Base-by-base conservation (phyloP, 2,797 vertebrate genomes). In the Alosa sapidissima region DNA sequence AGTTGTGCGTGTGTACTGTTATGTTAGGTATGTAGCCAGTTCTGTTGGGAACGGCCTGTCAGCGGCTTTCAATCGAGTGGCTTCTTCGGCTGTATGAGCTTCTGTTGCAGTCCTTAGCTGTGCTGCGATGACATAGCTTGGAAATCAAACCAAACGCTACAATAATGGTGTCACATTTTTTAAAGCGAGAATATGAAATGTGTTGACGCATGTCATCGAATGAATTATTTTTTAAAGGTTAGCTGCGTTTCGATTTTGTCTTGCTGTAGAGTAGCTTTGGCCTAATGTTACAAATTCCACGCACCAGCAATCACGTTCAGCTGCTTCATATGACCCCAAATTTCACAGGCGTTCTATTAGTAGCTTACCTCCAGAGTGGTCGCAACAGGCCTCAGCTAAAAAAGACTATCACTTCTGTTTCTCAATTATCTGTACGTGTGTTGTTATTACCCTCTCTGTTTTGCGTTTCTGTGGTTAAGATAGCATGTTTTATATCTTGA, bases 1-100 rank as follows among this genome's bases (percentile, higher is more conserved):
- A 96, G 93, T 96, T 96, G 92, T 92, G 91, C 89, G 93, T 92
- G 91, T 92, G 91, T 90, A 87, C 90, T 92, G 91, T 91, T 95
- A 93, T 94, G 93, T 92, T 93, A 92, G 91, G 91, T 93, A 91
- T 93, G 93, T 91, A 91, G 91, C 91, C 91, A 92, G 90, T 87
- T 92, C 93, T 93, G 88, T 92, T 68, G 36, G 68, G 68, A 36
- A 75, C 68, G 68, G 68, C 68, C 68, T 75, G 68, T 75, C 68
- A 75, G 68, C 68, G 68, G 68, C 19, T 75, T 36, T 19, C 68
- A 75, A 75, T 75, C 68, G 33, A 45, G 68, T 41, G 16, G 36
- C 68, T 75, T 75, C 68, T 33, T 75, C 68, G 36, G 36, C 36
- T 45, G 7, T 75, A 16, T 75, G 33, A 75, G 68, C 68, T 75